Evolutionary conservation across 2,113 vertebrate genomes (phyloP), one percentile per base, ranked within the genome.

Genomic region (Tragulus kanchil): DNA sequence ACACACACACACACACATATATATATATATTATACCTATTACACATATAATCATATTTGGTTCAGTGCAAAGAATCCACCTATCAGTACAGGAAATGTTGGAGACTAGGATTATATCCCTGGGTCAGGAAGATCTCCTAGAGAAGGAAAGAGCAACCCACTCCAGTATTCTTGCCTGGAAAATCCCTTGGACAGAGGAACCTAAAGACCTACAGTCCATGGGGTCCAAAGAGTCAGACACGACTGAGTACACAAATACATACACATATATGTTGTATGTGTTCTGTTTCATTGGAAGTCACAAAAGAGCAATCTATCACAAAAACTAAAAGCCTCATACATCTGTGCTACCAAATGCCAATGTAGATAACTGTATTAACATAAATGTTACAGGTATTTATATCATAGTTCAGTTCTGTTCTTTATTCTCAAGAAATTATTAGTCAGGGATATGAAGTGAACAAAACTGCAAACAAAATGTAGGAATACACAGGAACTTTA

Each of bases 371-470:
- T n/a, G 26, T 36, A 64, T 23, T 62, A 87, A 14, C n/a, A 36
- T 28, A 62, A 95, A n/a, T 9, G 19, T 62, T 54, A 21, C 4
- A 92, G n/a, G 19, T 73, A 73, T 56, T 93, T 94, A 62, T 56
- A 83, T n/a, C 65, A 64, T n/a, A 75, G n/a, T n/a, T 64, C 36
- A 83, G 42, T 64, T 92, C 36, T 82, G 48, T 56, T 48, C 65
- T 64, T 82, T 87, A 62, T 62, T 15, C 64, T 95, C 67, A 92
- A 73, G 54, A 92, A 36, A 54, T 56, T 48, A 92, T 81, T n/a
- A 86, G 9, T 5, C 31, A 86, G 54, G 9, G 23, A 25, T 54
- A 61, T 62, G 28, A 64, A 83, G 58, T 83, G 71, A 86, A 82
- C 3, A 64, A 58, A 95, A 95, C 21, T 82, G 36, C 28, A 82